Evolutionary conservation across 2,113 vertebrate species (phyloP).

Genomic region (Jacana jacana): DNA sequence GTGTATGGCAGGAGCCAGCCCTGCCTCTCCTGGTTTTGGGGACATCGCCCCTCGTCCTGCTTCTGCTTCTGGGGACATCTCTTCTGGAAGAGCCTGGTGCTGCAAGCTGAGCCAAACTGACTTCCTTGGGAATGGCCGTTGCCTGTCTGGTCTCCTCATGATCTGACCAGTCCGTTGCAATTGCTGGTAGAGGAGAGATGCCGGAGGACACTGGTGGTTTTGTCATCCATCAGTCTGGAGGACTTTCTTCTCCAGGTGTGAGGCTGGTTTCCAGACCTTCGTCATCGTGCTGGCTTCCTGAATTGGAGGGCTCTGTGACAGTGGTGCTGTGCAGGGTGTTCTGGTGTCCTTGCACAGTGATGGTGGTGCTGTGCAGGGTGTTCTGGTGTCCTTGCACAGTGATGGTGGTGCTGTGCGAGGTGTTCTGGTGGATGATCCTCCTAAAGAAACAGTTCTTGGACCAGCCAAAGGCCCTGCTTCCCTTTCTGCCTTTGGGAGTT

Average conservation of each 20-base stretch:
- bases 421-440: neutral
- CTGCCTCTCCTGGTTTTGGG: neutral
- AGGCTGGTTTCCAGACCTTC: neutral
- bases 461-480: neutral
- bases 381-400: neutral
- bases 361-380: neutral
- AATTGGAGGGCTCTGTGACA: neutral
- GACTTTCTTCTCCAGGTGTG: neutral
- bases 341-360: neutral
- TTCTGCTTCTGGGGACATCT: neutral
- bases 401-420: neutral
- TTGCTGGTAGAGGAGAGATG: neutral
- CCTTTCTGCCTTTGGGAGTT: neutral
- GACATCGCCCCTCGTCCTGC: too few species aligned
- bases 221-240: neutral
- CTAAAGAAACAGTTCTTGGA: neutral
- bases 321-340: neutral
- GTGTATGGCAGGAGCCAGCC: neutral
- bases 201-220: neutral
- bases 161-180: accelerated
- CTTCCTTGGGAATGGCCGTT: neutral
- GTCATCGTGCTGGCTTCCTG: too few species aligned
- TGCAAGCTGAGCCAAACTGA: neutral
- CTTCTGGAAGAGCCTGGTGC: neutral
- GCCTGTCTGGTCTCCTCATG: neutral